Evolutionary conservation across 1,140 invertebrate genomes (phyloP).

Genomic region (Drosophila sproati): DNA sequence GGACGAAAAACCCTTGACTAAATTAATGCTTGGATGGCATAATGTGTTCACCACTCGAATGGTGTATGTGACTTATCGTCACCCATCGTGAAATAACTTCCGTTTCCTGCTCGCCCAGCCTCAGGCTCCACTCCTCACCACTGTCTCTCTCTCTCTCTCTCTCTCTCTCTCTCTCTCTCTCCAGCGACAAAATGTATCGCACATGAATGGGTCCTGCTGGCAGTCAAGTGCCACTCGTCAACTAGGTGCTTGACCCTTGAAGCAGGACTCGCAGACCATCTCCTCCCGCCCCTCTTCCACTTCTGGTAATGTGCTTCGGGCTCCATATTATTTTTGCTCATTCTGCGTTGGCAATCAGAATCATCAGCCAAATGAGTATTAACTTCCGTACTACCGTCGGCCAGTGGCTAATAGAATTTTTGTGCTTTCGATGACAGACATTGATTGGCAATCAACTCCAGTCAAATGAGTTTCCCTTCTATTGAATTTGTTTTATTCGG

Average conservation of each 20-base stretch:
- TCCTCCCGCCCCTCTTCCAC: background rate
- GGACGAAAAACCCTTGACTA: conserved; percentile 44
- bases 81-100: conserved; percentile 67
- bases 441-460: conserved; percentile 77
- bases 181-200: background rate
- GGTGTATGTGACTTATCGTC: conserved; percentile 76
- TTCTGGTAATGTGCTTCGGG: conserved; percentile 43
- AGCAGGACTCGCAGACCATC: conserved; percentile 34
- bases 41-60: conserved; percentile 13
- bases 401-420: conserved; percentile 73
- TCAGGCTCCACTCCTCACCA: background rate
- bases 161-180: background rate
- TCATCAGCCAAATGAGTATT: conserved; percentile 59
- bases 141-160: background rate
- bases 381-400: conserved; percentile 49
- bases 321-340: conserved; percentile 34
- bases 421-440: conserved; percentile 41
- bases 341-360: conserved; percentile 44
- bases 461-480: conserved; percentile 61
- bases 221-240: conserved; percentile 61
- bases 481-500: conserved; percentile 24
- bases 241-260: conserved; percentile 72
- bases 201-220: conserved; percentile 19
- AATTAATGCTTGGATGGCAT: conserved; percentile 47
- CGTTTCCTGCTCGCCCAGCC: conserved; percentile 53